Evolutionary conservation across 2,888 invertebrate species (phyloP), one percentile per base, ranked within the genome.

Genomic region (Eilema depressum): DNA sequence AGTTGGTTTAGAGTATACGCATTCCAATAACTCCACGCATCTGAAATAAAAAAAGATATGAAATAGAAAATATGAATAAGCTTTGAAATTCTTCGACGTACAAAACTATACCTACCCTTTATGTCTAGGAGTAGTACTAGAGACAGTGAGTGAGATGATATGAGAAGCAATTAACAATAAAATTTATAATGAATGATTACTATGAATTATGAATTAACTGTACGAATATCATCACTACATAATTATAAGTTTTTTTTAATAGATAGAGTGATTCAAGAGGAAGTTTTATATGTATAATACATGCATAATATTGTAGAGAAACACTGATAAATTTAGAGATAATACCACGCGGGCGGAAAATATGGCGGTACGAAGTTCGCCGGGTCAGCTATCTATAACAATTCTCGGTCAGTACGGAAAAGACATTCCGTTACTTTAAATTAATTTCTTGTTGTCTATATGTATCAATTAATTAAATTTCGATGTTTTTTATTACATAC

Each of bases 21-120:
- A 72, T 63, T 92, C 90, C 37, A 93, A 75, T 74, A 90, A 75
- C 60, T 83, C 74, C 0, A 89, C 86, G 73, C 89, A 90, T 68
- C 92, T 93, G 85, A 65, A 88, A 89, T 12, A 53, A 2, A 23
- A 70, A 68, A 12, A 60, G 60, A 4, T n/a, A n/a, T n/a, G n/a
- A n/a, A n/a, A n/a, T n/a, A n/a, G 25, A 12, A 17, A 26, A 26
- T 7, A 20, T 53, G 7, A 53, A 53, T 53, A 10, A n/a, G n/a
- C n/a, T n/a, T 53, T 53, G n/a, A 10, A 53, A 53, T 53, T 8
- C 1, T 10, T 53, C n/a, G 10, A 20, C 53, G n/a, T 53, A 41
- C 0, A 53, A 53, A 53, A 17, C 3, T 20, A n/a, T n/a, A n/a
- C n/a, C n/a, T n/a, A n/a, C 3, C 20, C 20, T 20, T 20, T 47